Percentiles rank a stretch among this genome's conserved stretches.
Conservation (phyloP, 2,113 vertebrate species). For the Amblyopsis rosae region DNA sequence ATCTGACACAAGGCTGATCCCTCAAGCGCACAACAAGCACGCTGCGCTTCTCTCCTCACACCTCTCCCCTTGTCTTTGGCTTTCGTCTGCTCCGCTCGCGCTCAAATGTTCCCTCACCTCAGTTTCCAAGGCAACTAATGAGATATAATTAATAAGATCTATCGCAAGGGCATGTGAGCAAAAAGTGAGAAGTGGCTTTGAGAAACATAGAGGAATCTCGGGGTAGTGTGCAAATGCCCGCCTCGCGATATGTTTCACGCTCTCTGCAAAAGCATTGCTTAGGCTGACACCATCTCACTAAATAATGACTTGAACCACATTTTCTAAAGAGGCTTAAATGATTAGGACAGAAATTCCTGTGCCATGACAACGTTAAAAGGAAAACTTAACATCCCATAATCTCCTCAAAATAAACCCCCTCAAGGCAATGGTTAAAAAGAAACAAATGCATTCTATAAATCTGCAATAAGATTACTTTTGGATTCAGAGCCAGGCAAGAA, state of each 20-base stretch:
- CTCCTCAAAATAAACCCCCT: conserved; percentile 25
- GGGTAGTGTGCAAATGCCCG: conserved; percentile 42
- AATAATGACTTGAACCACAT: conserved; percentile 47
- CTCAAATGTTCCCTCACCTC: conserved; percentile 70
- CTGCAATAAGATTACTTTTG: conserved; percentile 5
- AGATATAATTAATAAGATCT: conserved; percentile 82
- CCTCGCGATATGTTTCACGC: conserved; percentile 52
- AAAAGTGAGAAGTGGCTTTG: conserved; percentile 65
- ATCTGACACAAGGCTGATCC: conserved; percentile 77
- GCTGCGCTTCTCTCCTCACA: conserved; percentile 35
- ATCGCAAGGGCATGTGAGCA: conserved; percentile 61
- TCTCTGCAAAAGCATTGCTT: conserved; percentile 44
- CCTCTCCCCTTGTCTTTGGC: conserved; percentile 28
- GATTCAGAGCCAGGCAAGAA: conserved; percentile 12
- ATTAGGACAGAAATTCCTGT: conserved; percentile 27
- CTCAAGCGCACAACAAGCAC: conserved; percentile 53
- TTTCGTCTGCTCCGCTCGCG: conserved; percentile 47
- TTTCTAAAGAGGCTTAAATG: conserved; percentile 35
- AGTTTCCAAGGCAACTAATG: conserved; percentile 83
- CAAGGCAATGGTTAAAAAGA: conserved; percentile 9
- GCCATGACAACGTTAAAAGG: conserved; percentile 27
- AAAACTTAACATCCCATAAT: conserved; percentile 22
- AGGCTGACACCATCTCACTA: conserved; percentile 23
- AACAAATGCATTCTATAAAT: conserved; percentile 9
- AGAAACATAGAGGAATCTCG: conserved; percentile 52